Base-by-base conservation (phyloP, 2,888 invertebrate genomes). In the Patella depressa region DNA sequence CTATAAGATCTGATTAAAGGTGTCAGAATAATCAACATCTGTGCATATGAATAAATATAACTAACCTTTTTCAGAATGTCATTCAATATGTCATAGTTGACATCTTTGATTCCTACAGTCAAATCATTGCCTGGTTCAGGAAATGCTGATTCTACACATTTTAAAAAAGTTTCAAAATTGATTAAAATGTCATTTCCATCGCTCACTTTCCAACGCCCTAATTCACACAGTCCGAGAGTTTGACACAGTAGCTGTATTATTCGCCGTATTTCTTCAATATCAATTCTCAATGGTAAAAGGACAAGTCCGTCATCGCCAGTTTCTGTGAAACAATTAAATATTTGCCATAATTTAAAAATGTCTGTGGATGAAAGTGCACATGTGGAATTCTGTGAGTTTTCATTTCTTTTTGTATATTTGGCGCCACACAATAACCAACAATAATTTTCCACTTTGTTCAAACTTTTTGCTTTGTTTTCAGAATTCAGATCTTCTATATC, bases 381-480 rank as follows among this genome's bases (percentile, higher is more conserved):
- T 17, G n/a, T 19, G 17, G 11, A 53, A 3, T 24, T 74, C 45
- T 53, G 57, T 17, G 34, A 72, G 2, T 94, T 93, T 85, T 93
- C 93, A 81, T 94, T 94, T 70, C 95, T 92, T 4, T 92, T 91
- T 34, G 95, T 87, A 81, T 94, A 94, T 76, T 93, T 93, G 88
- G 94, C 95, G 78, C 94, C 94, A 88, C 96, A 96, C 11, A 96
- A 94, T 79, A 95, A 92, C 96, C 96, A 96, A 90, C 96, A 96
- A 75, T 95, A 94, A 92, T 95, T 95, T 84, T 95, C 95, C 55
- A 95, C 84, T 65, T 85, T 82, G 45, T 87, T 85, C 72, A 78
- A 45, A 55, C 70, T 72, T 0, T 75, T 57, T 5, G 70, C 53
- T 12, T 15, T 45, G 12, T 73, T 57, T 7, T 59, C 74, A 0